Evolutionary conservation across 1,140 invertebrate genomes (phyloP), one percentile per base, ranked within the genome.

Genomic region (Berghia stephanieae): DNA sequence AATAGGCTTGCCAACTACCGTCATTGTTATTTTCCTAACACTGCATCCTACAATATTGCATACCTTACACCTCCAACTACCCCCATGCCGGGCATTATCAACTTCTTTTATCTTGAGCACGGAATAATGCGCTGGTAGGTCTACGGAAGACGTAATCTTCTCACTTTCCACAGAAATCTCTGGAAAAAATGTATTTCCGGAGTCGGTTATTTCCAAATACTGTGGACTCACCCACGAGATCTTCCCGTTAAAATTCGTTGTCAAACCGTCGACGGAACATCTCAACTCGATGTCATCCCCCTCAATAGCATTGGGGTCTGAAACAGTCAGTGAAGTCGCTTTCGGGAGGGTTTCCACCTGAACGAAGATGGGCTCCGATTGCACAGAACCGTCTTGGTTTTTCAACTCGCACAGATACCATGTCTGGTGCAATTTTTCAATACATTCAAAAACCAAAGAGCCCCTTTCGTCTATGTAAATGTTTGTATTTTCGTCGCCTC

Each of bases 321-420:
- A 10, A 21, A 13, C 34, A 40, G 21, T 27, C n/a, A 1, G 34
- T n/a, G 3, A 60, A 46, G 42, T 18, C 31, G 3, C 27, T 31
- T 4, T 3, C 10, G 73, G 73, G 16, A 66, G 4, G 24, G 27
- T 3, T 18, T 44, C 36, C 4, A 75, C 60, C 43, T 2, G 13
- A 1, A 75, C 10, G 24, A 27, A 75, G 10, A 38, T 60, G 2
- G 73, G 60, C 27, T 31, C 31, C 8, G 73, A 75, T 31, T n/a
- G 8, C 34, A 43, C 36, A 36, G 3, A 31, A 13, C 73, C 73
- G 16, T 63, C 73, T 18, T 34, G 27, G 42, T 75, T 75, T 3
- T 40, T 5, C 8, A 75, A 27, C 21, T n/a, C 27, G 46, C 73
- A 75, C 2, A 75, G 4, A 44, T 66, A 75, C 73, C 73, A 75